phyloP scores from a whole-genome alignment of 2,888 invertebrate species.

The Heliconius hortense region DNA sequence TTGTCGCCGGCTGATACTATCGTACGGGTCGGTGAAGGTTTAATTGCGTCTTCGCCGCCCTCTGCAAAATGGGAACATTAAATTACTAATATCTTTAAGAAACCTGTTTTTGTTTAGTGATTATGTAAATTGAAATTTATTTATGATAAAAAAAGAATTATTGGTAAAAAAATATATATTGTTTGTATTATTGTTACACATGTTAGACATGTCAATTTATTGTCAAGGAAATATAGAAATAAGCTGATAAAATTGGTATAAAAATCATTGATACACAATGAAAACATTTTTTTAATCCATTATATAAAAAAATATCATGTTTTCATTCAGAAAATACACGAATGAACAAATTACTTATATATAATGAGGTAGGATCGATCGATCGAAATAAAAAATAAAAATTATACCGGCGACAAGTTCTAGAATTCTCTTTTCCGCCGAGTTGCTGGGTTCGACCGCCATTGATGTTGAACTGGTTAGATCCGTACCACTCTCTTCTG shows the following conservation, averaged over 20 bases:
- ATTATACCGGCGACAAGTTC: conserved; percentile 84
- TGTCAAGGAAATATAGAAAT: too few species aligned
- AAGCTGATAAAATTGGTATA: too few species aligned
- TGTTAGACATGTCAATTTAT: too few species aligned
- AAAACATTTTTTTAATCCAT: too few species aligned
- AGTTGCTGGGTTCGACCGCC: conserved; percentile 88
- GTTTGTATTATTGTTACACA: too few species aligned
- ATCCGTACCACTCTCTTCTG: conserved; percentile 78
- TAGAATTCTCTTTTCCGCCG: conserved; percentile 87
- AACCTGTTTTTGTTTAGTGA: background rate
- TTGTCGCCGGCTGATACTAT: conserved; percentile 82
- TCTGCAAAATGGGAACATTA: conserved; percentile 51
- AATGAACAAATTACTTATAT: background rate
- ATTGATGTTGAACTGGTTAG: conserved; percentile 85
- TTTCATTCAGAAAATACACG: too few species aligned
- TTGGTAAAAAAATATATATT: too few species aligned
- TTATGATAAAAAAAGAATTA: too few species aligned
- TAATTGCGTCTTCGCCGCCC: conserved; percentile 82
- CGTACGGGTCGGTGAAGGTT: conserved; percentile 84
- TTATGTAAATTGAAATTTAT: too few species aligned
- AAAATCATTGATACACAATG: too few species aligned
- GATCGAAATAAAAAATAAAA: background rate
- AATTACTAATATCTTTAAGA: background rate
- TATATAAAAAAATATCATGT: too few species aligned
- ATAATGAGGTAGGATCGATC: background rate